A percentile compares a stretch with the other conserved stretches of the same genome.
phyloP scores from a whole-genome alignment of 2,797 vertebrate genomes.

The Malacoctenus gilli region DNA sequence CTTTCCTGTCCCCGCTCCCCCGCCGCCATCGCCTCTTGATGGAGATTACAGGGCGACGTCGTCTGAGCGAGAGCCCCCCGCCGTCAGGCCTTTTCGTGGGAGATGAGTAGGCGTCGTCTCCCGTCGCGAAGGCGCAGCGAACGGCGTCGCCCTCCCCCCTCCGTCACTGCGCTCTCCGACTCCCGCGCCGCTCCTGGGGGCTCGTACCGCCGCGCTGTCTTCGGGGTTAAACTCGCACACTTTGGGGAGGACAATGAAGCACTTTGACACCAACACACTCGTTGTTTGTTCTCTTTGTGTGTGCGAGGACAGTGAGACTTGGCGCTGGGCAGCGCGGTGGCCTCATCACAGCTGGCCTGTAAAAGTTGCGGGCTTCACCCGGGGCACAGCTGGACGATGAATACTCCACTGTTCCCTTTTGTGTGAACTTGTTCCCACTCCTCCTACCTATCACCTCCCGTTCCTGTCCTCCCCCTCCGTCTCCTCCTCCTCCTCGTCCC shows the following conservation, averaged over 20 bases:
- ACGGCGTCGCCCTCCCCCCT: constrained; percentile 11
- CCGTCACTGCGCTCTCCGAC: neutral
- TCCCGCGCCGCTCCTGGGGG: neutral
- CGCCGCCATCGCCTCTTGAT: constrained; percentile 25
- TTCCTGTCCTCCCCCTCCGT: too few relatives aligned
- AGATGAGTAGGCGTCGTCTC: constrained; percentile 66
- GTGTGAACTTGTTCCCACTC: neutral
- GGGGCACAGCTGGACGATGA: constrained; percentile 67
- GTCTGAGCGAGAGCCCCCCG: constrained; percentile 26
- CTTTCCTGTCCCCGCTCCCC: constrained; percentile 33
- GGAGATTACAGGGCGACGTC: constrained; percentile 51
- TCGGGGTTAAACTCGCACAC: neutral
- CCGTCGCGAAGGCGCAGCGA: constrained; percentile 50
- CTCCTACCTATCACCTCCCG: constrained; percentile 10
- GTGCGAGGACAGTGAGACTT: too few relatives aligned
- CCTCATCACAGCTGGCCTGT: too few relatives aligned
- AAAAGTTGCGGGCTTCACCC: too few relatives aligned
- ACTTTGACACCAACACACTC: constrained; percentile 27
- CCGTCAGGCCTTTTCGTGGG: too few relatives aligned
- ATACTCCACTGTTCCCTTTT: constrained; percentile 48
- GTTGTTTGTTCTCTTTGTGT: constrained; percentile 33
- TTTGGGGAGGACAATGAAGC: constrained; percentile 37
- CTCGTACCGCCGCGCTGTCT: constrained; percentile 7
- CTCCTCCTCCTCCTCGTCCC: constrained; percentile 6
- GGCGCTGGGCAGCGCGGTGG: too few relatives aligned